Base-by-base conservation (phyloP, 2,113 vertebrate genomes). In the Carassius gibelio region DNA sequence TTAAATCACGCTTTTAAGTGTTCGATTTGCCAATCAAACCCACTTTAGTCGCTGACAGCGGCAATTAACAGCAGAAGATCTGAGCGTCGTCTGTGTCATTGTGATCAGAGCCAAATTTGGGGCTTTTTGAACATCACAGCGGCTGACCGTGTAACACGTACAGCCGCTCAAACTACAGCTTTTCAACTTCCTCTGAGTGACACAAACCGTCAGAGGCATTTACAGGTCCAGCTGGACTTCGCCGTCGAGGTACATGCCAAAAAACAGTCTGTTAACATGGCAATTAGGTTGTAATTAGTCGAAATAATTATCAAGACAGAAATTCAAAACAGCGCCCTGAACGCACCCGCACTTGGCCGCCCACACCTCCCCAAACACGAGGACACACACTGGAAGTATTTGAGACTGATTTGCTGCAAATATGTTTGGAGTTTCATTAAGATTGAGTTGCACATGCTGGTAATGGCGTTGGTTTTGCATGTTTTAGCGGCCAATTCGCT, bases 201-300 rank as follows among this genome's bases (percentile, higher is more conserved):
- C 80, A 64, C 80, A 82, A 23, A 57, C 26, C 17, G 26, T 84
- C 72, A 76, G 57, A 26, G 45, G n/a, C 62, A 69, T 5, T n/a
- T 34, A 75, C 42, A 64, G 23, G 38, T 84, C 71, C 71, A 76
- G 36, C 42, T 84, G 82, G 72, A 50, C 61, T 50, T 75, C 1
- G 5, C 15, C 11, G 34, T 17, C 17, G 15, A 9, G 23, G 61
- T 30, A 3, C 1, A 8, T 48, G 21, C 42, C 82, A 83, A 75
- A 75, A 74, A 75, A 26, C 2, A 14, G 19, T 75, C 82, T 62
- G 82, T 30, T 45, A 76, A 84, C 82, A 84, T 3, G 0, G 71
- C 59, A 84, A 84, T 76, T 84, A 84, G 45, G 23, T 77, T 10
- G 45, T 84, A 84, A 84, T 84, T 55, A 84, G 83, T 45, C 3